Conservation (phyloP, 2,888 invertebrate genomes). For the Drosophila flavopinicola region DNA sequence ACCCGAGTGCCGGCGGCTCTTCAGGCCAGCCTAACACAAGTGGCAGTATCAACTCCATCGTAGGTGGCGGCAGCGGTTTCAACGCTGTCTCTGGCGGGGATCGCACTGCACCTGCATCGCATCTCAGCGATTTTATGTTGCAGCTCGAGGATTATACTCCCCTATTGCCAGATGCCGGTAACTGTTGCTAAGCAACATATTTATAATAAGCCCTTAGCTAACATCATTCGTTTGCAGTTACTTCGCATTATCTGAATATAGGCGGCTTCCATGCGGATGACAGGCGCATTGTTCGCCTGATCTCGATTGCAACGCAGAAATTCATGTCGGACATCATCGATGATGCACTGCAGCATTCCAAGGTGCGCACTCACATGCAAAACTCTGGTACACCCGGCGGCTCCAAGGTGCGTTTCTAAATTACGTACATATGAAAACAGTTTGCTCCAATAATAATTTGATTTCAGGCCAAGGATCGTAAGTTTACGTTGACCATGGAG, state of each 20-base stretch:
- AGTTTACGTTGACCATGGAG: slow-evolving; percentile 97
- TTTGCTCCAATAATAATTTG: neutral
- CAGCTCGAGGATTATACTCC: slow-evolving; percentile 94
- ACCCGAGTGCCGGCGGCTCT: slow-evolving; percentile 48
- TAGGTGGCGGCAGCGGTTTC: slow-evolving; percentile 2
- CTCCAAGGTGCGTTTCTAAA: slow-evolving; percentile 39
- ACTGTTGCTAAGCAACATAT: neutral
- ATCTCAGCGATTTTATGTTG: slow-evolving; percentile 66
- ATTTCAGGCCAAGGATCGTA: slow-evolving; percentile 87
- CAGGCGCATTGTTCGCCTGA: slow-evolving; percentile 94
- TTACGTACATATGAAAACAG: no score
- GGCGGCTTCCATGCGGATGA: slow-evolving; percentile 96
- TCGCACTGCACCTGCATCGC: slow-evolving; percentile 50
- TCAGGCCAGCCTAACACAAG: slow-evolving; percentile 39
- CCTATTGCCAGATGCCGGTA: slow-evolving; percentile 92
- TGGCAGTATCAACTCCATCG: neutral
- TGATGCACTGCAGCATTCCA: slow-evolving; percentile 98
- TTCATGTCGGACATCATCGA: slow-evolving; percentile 98
- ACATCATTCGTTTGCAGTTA: slow-evolving; percentile 76
- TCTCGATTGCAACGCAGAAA: slow-evolving; percentile 98
- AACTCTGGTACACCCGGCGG: slow-evolving; percentile 53
- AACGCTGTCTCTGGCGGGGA: slow-evolving; percentile 29
- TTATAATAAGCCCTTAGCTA: neutral
- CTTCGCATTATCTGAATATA: slow-evolving; percentile 84
- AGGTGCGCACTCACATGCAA: slow-evolving; percentile 88